These are phyloP conservation scores for Melolontha melolontha DNA, from an alignment of 2,888 invertebrate genomes.

Conservation along the genomic window DNA sequence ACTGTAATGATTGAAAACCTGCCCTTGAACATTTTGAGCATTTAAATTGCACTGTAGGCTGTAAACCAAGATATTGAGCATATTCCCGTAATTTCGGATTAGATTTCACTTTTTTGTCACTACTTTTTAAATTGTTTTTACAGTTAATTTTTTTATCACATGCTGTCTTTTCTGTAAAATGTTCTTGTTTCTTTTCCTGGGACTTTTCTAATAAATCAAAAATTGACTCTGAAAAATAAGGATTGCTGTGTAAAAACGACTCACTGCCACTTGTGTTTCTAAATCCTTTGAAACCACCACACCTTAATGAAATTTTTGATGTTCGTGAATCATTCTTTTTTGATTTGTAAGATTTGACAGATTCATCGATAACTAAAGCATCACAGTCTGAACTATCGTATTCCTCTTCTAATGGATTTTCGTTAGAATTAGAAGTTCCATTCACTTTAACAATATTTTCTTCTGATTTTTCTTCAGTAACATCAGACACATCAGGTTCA, in stretches of 20 bases:
- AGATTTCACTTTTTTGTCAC: conserved; percentile 54
- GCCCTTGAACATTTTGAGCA: conserved; percentile 80
- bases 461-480: conserved; percentile 38
- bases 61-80: conserved; percentile 79
- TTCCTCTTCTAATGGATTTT: conserved; percentile 50
- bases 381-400: conserved; percentile 63
- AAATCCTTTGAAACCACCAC: conserved; percentile 48
- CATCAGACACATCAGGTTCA: conserved; percentile 47
- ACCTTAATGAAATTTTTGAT: conserved; percentile 15
- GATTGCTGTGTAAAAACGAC: conserved; percentile 58
- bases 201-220: conserved; percentile 59
- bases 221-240: conserved; percentile 63
- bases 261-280: conserved; percentile 40
- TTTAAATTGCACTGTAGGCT: conserved; percentile 78
- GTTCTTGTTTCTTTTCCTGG: conserved; percentile 41
- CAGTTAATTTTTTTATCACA: conserved; percentile 39
- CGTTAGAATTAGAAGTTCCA: conserved; percentile 54
- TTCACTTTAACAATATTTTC: conserved; percentile 56
- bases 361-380: conserved; percentile 63
- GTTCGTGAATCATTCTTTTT: conserved; percentile 46
- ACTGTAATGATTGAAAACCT: conserved; percentile 74
- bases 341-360: conserved; percentile 46
- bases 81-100: conserved; percentile 68
- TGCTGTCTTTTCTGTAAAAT: conserved; percentile 28
- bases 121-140: conserved; percentile 44